These are phyloP conservation scores for Mastigias papua DNA, from an alignment of 30 jellyfish, hydroid and myxozoan genomes.

Conservation along the genomic window DNA sequence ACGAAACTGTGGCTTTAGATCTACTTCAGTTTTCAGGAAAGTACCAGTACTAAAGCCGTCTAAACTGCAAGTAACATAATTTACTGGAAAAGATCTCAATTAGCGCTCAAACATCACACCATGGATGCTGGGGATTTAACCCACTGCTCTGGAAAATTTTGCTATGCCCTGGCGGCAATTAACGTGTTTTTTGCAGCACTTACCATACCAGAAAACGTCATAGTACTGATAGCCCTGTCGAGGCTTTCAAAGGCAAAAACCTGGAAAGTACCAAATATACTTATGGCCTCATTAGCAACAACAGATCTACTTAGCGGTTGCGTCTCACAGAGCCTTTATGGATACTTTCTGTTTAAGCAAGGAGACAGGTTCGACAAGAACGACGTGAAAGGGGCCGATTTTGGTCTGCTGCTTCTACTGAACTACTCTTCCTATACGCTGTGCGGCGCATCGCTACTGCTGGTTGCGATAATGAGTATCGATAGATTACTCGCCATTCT, in stretches of 20 bases:
- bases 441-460: slow-evolving; percentile 72
- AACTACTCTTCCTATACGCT: slow-evolving; percentile 72
- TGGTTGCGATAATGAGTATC: slow-evolving; percentile 74
- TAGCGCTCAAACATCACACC: not conserved
- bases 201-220: slow-evolving; percentile 68
- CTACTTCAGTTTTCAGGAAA: not conserved
- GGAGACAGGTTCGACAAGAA: slow-evolving; percentile 28
- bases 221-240: slow-evolving; percentile 38
- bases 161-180: slow-evolving; percentile 60
- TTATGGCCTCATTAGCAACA: slow-evolving; percentile 67
- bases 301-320: slow-evolving; percentile 75
- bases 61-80: not conserved
- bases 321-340: slow-evolving; percentile 73
- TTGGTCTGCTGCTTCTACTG: slow-evolving; percentile 50
- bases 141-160: slow-evolving; percentile 63
- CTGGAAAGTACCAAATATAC: slow-evolving; percentile 70
- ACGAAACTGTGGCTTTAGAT: not conserved
- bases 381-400: slow-evolving; percentile 46
- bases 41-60: not conserved
- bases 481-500: slow-evolving; percentile 69
- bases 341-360: slow-evolving; percentile 64
- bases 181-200: slow-evolving; percentile 63
- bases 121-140: slow-evolving; percentile 74
- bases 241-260: slow-evolving; percentile 23
- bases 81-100: not conserved